These are phyloP conservation scores for Caenorhabditis sulstoni DNA, from an alignment of 2,888 invertebrate genomes.

Conservation along the genomic window DNA sequence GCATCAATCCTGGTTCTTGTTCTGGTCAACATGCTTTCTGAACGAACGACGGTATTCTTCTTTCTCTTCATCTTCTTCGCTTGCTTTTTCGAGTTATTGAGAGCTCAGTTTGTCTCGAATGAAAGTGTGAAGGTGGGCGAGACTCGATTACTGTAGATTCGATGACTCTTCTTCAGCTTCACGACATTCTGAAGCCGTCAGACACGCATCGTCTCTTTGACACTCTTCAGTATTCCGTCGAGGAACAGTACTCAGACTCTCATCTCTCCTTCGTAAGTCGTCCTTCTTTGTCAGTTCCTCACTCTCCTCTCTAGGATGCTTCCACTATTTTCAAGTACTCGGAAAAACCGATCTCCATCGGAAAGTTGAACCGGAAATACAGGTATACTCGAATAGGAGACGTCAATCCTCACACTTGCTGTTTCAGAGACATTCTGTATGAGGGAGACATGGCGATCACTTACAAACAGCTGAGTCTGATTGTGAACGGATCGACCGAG, in stretches of 20 bases:
- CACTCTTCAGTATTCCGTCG: slow-evolving; percentile 54
- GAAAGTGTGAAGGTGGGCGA: slow-evolving; percentile 46
- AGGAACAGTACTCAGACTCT: slow-evolving; percentile 54
- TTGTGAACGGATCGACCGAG: slow-evolving; percentile 54
- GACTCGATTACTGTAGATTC: slow-evolving; percentile 14
- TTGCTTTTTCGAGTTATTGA: background rate
- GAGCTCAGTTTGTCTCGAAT: slow-evolving; percentile 43
- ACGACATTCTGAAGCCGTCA: slow-evolving; percentile 61
- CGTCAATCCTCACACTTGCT: too few relatives aligned
- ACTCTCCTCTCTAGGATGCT: slow-evolving; percentile 50
- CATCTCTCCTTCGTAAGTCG: slow-evolving; percentile 53
- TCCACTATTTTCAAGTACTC: slow-evolving; percentile 60
- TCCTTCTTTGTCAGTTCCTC: background rate
- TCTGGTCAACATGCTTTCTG: slow-evolving; percentile 23
- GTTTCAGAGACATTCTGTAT: slow-evolving; percentile 59
- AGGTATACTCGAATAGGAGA: slow-evolving; percentile 15
- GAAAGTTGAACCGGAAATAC: slow-evolving; percentile 61
- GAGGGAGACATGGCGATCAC: slow-evolving; percentile 67
- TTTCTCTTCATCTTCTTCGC: background rate
- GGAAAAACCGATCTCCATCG: slow-evolving; percentile 60
- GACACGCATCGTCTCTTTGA: slow-evolving; percentile 64
- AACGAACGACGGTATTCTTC: slow-evolving; percentile 3
- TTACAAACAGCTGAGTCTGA: slow-evolving; percentile 52
- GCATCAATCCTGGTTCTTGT: slow-evolving; percentile 17
- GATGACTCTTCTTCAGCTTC: slow-evolving; percentile 53